Conservation (phyloP, 37 sponge, comb jelly and placozoan genomes). For the Oopsacas minuta region DNA sequence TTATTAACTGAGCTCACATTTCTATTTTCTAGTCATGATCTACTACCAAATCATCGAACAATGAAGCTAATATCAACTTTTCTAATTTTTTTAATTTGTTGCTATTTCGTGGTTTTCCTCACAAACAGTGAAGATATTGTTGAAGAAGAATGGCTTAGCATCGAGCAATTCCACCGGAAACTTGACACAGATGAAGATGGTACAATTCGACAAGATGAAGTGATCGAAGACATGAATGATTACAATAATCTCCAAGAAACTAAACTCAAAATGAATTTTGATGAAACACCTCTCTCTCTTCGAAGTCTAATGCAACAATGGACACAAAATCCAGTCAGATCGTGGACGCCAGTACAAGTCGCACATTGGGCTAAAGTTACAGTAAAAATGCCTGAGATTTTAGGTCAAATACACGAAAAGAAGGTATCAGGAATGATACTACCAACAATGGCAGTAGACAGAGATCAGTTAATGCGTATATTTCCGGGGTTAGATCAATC, state of each 20-base stretch:
- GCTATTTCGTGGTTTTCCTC: not conserved
- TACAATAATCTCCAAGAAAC: not conserved
- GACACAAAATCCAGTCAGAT: not conserved
- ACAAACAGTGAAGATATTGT: not conserved
- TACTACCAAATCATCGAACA: no score
- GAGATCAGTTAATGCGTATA: not conserved
- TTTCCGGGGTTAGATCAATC: not conserved
- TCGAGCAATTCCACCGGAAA: slow-evolving; percentile 2
- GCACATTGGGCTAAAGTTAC: not conserved
- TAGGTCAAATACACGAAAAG: not conserved
- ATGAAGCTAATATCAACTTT: not conserved
- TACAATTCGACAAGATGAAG: not conserved
- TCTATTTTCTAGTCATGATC: no score
- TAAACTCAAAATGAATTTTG: not conserved
- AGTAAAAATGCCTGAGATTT: not conserved
- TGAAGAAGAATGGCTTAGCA: not conserved
- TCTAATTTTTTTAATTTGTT: not conserved
- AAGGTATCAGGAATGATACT: not conserved
- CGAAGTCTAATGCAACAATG: not conserved
- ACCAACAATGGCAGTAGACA: not conserved
- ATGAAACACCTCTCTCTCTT: not conserved
- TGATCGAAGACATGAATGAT: not conserved
- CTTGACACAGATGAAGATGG: slow-evolving; percentile 1
- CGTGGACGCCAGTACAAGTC: not conserved
- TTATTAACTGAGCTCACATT: no score